Percentiles rank a stretch among this genome's conserved stretches.
Conservation (phyloP, 2,888 invertebrate species). For the Noctua fimbriata region DNA sequence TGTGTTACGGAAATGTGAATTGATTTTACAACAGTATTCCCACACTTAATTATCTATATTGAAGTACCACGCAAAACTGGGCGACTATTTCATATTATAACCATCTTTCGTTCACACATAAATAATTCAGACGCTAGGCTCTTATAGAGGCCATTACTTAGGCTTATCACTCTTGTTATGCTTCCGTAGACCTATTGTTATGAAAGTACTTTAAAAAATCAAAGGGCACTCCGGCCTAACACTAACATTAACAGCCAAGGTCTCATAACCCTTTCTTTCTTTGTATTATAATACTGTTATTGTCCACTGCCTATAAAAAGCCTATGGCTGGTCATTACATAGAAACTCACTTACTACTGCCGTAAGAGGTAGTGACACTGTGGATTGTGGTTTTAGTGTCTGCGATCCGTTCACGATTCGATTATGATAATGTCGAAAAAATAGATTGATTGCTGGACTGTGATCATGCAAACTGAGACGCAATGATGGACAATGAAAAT, state of each 20-base stretch:
- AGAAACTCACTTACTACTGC: conserved; percentile 76
- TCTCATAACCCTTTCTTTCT: conserved; percentile 65
- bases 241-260: conserved; percentile 34
- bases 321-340: conserved; percentile 72
- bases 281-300: conserved; percentile 72
- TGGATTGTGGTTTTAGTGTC: conserved; percentile 29
- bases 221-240: background rate
- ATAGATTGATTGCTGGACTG: too few species aligned
- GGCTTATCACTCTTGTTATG: conserved; percentile 4
- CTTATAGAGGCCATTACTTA: background rate
- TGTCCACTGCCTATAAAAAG: conserved; percentile 73
- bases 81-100: background rate
- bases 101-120: too few species aligned
- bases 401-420: conserved; percentile 50
- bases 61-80: background rate
- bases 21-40: too few species aligned
- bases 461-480: background rate
- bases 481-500: background rate
- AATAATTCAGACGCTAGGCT: background rate
- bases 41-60: background rate
- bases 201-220: conserved; percentile 22
- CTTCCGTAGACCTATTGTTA: conserved; percentile 23
- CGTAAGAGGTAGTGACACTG: conserved; percentile 53
- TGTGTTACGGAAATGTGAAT: background rate
- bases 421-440: conserved; percentile 14